These are phyloP conservation scores for Steinernema carpocapsae DNA, from an alignment of 2,888 invertebrate species.

Conservation along the genomic window DNA sequence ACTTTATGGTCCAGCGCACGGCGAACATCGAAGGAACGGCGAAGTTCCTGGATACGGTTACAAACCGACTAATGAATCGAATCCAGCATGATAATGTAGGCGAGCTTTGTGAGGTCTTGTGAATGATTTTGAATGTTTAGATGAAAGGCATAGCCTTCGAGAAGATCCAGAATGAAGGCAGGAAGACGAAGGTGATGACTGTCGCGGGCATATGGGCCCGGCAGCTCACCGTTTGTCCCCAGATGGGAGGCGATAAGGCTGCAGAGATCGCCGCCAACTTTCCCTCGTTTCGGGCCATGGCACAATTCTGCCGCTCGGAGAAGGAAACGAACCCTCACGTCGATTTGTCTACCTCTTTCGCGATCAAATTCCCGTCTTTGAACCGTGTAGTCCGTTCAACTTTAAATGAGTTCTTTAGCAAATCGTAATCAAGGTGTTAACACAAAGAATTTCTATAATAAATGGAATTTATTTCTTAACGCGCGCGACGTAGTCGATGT, in stretches of 20 bases:
- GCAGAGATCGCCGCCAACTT: constrained; percentile 54
- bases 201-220: constrained; percentile 61
- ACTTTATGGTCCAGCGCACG: constrained; percentile 61
- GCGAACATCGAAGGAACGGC: constrained; percentile 59
- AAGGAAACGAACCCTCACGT: background rate
- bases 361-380: background rate
- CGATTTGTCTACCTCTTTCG: background rate
- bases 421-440: background rate
- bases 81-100: constrained; percentile 42
- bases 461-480: constrained; percentile 6
- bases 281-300: constrained; percentile 53
- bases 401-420: constrained; percentile 11
- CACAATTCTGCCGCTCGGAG: constrained; percentile 43
- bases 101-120: background rate
- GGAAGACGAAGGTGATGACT: constrained; percentile 59
- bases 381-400: constrained; percentile 1
- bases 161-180: constrained; percentile 54
- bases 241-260: constrained; percentile 50
- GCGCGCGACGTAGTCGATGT: constrained; percentile 12
- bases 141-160: constrained; percentile 58
- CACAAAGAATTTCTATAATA: background rate
- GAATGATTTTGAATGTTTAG: constrained; percentile 45
- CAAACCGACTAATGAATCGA: constrained; percentile 47
- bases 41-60: constrained; percentile 56
- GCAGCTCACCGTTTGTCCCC: constrained; percentile 64